phyloP scores from a whole-genome alignment of 2,797 vertebrate genomes.

The Telmatherina bonti region DNA sequence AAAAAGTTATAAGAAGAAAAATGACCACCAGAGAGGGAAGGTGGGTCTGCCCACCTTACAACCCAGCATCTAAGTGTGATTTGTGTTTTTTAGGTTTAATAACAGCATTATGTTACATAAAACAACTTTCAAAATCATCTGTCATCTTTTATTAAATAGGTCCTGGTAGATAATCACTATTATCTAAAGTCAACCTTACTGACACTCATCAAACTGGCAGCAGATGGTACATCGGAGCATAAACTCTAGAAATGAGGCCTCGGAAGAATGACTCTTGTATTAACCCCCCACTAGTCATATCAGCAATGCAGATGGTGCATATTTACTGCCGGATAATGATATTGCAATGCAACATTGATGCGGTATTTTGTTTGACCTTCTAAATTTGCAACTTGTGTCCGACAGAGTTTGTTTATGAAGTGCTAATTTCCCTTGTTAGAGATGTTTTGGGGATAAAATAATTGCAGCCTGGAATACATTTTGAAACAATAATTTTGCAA shows the following conservation, averaged over 20 bases:
- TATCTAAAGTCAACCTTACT: not conserved
- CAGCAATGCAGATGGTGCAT: not conserved
- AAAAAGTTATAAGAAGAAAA: too few species aligned
- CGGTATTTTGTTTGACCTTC: conserved; percentile 1
- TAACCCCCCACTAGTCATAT: not conserved
- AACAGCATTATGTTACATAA: not conserved
- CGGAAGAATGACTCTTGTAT: not conserved
- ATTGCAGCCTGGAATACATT: not conserved
- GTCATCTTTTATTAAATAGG: not conserved
- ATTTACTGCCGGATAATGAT: not conserved
- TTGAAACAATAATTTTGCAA: not conserved
- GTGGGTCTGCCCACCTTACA: too few species aligned
- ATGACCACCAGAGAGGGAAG: too few species aligned
- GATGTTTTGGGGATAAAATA: conserved; percentile 4
- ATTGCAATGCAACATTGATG: not conserved
- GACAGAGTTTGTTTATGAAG: not conserved
- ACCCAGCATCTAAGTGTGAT: too few species aligned
- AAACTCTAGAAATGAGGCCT: not conserved
- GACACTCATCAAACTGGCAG: not conserved
- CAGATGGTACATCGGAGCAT: not conserved
- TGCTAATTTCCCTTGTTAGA: not conserved
- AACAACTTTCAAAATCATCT: not conserved
- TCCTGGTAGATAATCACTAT: not conserved
- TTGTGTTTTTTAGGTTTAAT: too few species aligned
- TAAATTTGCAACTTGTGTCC: not conserved